A percentile compares a stretch with the other conserved stretches of the same genome.
Evolutionary conservation across 2,888 invertebrate species (phyloP).

Genomic region (Bombylius major): DNA sequence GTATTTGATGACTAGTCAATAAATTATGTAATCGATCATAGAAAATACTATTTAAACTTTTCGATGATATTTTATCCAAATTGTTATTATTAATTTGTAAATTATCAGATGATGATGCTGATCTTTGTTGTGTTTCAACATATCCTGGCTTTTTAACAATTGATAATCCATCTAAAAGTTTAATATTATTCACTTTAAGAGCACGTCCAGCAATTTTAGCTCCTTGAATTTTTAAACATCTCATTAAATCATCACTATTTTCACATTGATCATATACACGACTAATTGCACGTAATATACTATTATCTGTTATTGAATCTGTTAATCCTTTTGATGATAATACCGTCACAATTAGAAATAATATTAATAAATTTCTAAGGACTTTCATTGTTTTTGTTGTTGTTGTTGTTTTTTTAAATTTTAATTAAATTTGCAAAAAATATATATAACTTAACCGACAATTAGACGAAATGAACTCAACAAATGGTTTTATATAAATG

Average conservation of each 20-base stretch:
- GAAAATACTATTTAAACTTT: constrained; percentile 48
- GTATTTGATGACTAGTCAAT: constrained; percentile 46
- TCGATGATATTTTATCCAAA: constrained; percentile 45
- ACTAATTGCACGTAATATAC: constrained; percentile 27
- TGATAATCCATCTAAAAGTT: constrained; percentile 48
- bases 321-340: constrained; percentile 1
- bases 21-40: constrained; percentile 44
- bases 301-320: constrained; percentile 21
- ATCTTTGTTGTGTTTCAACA: constrained; percentile 10
- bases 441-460: not conserved
- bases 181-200: constrained; percentile 46
- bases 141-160: constrained; percentile 39
- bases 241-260: constrained; percentile 47
- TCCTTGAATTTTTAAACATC: constrained; percentile 60
- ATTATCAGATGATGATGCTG: constrained; percentile 25
- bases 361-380: constrained; percentile 1
- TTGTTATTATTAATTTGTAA: constrained; percentile 44
- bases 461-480: not conserved
- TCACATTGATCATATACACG: constrained; percentile 43
- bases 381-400: constrained; percentile 4
- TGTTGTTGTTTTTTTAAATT: not conserved
- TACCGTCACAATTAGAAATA: not conserved
- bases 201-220: constrained; percentile 53
- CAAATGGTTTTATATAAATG: constrained; percentile 11
- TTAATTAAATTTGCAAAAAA: not conserved